A percentile compares a stretch with the other conserved stretches of the same genome.
Conservation (phyloP, 37 sponge, comb jelly and placozoan genomes). For the Beroe forskalii region DNA sequence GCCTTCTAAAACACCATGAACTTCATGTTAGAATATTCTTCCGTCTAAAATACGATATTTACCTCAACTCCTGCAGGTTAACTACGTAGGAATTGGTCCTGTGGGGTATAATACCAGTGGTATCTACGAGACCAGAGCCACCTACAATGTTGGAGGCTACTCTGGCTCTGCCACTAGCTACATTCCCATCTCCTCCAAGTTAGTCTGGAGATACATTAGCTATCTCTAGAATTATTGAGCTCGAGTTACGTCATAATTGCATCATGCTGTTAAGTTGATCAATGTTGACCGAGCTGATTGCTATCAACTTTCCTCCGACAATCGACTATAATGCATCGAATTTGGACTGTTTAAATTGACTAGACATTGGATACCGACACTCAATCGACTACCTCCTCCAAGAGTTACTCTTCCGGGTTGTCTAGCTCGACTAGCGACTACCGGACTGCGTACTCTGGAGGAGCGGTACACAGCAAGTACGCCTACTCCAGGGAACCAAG, state of each 20-base stretch:
- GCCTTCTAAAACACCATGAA: too few species aligned
- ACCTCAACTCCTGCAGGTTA: background rate
- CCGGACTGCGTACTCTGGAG: constrained; percentile 6
- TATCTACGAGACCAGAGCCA: constrained; percentile 3
- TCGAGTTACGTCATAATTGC: too few species aligned
- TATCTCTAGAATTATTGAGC: background rate
- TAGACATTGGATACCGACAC: too few species aligned
- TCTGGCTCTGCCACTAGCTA: background rate
- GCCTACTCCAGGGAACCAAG: background rate
- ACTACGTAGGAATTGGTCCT: constrained; percentile 52
- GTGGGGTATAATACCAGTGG: background rate
- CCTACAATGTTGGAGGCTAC: background rate
- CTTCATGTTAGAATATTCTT: too few species aligned
- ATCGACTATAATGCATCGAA: too few species aligned
- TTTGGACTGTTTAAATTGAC: too few species aligned
- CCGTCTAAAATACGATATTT: too few species aligned
- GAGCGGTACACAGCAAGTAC: constrained; percentile 3
- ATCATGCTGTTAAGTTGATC: too few species aligned
- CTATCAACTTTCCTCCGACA: too few species aligned
- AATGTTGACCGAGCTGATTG: too few species aligned
- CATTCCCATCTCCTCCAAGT: background rate
- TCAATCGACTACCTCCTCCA: background rate
- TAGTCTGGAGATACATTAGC: too few species aligned
- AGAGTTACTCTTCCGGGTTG: constrained; percentile 20
- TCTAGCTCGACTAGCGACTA: background rate